Percentiles rank a stretch among this genome's conserved stretches.
Conservation (phyloP, 2,888 invertebrate genomes). For the Mactromeris polynyma region DNA sequence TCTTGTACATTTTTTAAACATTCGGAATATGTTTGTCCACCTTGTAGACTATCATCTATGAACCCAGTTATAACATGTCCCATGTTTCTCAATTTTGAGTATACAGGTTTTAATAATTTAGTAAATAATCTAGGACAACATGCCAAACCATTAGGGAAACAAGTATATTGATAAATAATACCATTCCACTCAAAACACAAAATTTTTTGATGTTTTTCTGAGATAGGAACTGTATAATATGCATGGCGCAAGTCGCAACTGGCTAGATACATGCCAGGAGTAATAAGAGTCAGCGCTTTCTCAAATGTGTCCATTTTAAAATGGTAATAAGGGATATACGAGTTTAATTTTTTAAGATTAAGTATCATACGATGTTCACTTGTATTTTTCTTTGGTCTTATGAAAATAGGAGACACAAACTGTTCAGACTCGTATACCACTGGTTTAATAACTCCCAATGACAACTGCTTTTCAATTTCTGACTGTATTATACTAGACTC, state of each 20-base stretch:
- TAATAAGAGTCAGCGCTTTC: conserved; percentile 55
- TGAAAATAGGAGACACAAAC: conserved; percentile 40
- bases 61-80: conserved; percentile 58
- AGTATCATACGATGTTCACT: conserved; percentile 57
- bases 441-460: not conserved
- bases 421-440: not conserved
- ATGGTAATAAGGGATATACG: conserved; percentile 52
- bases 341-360: conserved; percentile 62
- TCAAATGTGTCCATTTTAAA: conserved; percentile 70
- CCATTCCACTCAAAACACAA: conserved; percentile 61
- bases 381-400: conserved; percentile 53
- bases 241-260: conserved; percentile 58
- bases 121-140: conserved; percentile 65
- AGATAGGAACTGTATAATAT: conserved; percentile 55
- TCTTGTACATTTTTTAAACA: conserved; percentile 42
- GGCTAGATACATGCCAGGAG: conserved; percentile 42
- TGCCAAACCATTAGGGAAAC: conserved; percentile 60
- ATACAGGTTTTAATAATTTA: conserved; percentile 69
- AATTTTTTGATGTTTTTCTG: conserved; percentile 42
- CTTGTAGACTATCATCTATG: conserved; percentile 67
- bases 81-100: conserved; percentile 50
- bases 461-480: too few relatives aligned
- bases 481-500: too few relatives aligned
- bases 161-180: conserved; percentile 53
- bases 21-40: conserved; percentile 23